Conservation (phyloP, 2,797 vertebrate species). For the Cetoscarus ocellatus region DNA sequence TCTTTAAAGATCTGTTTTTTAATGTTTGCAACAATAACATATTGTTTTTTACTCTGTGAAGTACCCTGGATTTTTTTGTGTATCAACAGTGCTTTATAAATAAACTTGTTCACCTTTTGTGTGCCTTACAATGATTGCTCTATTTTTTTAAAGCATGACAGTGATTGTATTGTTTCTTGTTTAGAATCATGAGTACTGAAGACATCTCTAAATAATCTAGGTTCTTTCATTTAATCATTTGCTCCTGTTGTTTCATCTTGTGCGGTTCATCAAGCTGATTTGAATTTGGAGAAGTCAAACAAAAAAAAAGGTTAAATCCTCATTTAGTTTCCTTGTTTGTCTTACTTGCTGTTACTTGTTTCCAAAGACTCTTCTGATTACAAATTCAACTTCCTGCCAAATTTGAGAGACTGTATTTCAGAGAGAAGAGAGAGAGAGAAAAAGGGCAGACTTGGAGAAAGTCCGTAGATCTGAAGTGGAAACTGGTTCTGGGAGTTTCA, state of each 20-base stretch:
- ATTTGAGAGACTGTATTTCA: neutral
- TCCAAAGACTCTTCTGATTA: neutral
- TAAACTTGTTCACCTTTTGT: no score
- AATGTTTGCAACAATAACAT: no score
- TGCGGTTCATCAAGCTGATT: neutral
- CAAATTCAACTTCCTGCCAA: neutral
- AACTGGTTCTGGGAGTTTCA: neutral
- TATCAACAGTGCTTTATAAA: no score
- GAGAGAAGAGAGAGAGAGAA: neutral
- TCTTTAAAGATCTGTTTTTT: no score
- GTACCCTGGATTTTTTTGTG: no score
- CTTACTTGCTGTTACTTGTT: neutral
- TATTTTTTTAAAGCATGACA: neutral
- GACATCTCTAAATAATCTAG: neutral
- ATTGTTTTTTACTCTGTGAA: no score
- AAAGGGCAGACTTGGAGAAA: neutral
- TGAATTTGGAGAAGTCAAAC: slow-evolving; percentile 13
- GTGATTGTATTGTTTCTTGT: neutral
- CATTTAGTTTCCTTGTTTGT: neutral
- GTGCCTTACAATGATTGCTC: no score
- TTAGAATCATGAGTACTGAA: no score
- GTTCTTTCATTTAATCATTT: neutral
- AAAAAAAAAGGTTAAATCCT: neutral
- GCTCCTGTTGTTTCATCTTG: neutral
- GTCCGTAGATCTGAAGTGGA: slow-evolving; percentile 1